Evolutionary conservation across 2,888 invertebrate genomes (phyloP).

Genomic region (Tetanocera ferruginea): DNA sequence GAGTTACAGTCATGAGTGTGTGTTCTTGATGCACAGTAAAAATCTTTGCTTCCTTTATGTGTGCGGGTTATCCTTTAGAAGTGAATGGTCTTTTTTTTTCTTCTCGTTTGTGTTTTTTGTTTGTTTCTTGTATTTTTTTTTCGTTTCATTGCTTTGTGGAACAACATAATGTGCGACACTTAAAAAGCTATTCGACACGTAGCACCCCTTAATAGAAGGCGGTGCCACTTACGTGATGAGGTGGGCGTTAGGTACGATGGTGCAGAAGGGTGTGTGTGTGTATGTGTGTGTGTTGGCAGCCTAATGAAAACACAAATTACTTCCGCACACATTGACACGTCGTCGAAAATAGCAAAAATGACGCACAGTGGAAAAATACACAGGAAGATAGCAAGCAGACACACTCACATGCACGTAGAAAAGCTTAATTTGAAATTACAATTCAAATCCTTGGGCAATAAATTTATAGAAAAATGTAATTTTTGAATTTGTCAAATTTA

Average conservation of each 20-base stretch:
- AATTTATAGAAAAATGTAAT: constrained; percentile 57
- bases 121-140: background rate
- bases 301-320: constrained; percentile 67
- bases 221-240: background rate
- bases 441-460: constrained; percentile 49
- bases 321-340: constrained; percentile 66
- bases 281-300: constrained; percentile 53
- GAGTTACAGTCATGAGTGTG: background rate
- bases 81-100: background rate
- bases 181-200: constrained; percentile 43
- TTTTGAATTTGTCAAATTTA: constrained; percentile 55
- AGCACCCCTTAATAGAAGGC: background rate
- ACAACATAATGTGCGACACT: constrained; percentile 37
- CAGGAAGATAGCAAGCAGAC: background rate
- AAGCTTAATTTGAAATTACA: constrained; percentile 45
- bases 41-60: constrained; percentile 14
- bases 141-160: constrained; percentile 18
- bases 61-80: background rate
- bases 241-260: background rate
- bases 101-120: constrained; percentile 7
- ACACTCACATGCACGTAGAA: background rate
- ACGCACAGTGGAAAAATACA: background rate
- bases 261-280: background rate
- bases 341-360: constrained; percentile 44
- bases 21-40: constrained; percentile 23